Conservation (phyloP, 2,113 vertebrate species). For the Cacatua alba region DNA sequence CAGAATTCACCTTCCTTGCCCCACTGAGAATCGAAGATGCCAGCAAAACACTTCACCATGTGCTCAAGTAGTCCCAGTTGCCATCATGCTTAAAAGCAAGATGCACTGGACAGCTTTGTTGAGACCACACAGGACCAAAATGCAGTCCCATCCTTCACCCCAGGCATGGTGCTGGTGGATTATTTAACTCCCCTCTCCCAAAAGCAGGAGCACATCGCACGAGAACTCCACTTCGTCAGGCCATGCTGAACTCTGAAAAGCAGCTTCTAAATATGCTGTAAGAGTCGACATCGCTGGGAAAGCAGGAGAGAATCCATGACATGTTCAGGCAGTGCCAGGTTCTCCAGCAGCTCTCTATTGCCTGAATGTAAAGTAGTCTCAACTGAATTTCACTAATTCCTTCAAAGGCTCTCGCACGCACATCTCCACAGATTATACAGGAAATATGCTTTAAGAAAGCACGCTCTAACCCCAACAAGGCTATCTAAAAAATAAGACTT, state of each 20-base stretch:
- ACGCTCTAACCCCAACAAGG: not conserved
- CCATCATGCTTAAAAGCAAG: not conserved
- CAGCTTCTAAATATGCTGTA: not conserved
- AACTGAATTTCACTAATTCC: conserved; percentile 31
- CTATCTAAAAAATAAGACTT: not conserved
- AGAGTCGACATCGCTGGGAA: not conserved
- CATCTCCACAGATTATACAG: conserved; percentile 17
- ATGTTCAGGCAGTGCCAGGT: fast-evolving
- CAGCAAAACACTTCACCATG: not conserved
- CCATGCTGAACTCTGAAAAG: not conserved
- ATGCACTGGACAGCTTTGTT: not conserved
- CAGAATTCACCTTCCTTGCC: not conserved
- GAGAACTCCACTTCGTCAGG: not conserved
- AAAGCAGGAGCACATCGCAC: not conserved
- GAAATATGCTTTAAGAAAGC: not conserved
- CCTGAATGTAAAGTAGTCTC: not conserved
- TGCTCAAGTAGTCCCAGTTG: not conserved
- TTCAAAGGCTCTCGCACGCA: conserved; percentile 23
- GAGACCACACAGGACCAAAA: fast-evolving
- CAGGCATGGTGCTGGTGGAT: not conserved
- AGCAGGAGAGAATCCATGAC: not conserved
- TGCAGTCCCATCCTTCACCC: too few relatives aligned
- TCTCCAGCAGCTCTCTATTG: not conserved
- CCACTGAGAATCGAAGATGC: fast-evolving
- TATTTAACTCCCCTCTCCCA: not conserved